Evolutionary conservation across 64 coral and sea anemone genomes (phyloP).

Genomic region (Cladopsammia gracilis): DNA sequence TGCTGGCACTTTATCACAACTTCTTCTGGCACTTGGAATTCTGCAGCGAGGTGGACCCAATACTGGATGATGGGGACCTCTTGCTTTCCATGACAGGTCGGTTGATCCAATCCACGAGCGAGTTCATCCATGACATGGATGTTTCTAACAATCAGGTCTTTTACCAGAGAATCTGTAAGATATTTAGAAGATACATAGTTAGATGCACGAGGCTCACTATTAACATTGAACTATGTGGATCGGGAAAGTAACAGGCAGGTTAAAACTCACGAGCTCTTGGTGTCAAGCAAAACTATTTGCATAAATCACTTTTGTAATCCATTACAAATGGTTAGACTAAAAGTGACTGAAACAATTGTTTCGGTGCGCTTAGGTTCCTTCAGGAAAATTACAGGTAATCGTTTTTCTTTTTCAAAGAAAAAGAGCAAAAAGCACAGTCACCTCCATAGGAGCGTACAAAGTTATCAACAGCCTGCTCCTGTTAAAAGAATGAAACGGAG

Average conservation of each 20-base stretch:
- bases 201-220: background rate
- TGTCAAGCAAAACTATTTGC: too few species aligned
- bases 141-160: background rate
- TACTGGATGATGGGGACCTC: background rate
- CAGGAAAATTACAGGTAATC: too few species aligned
- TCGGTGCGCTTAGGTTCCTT: too few species aligned
- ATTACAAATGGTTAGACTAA: too few species aligned
- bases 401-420: too few species aligned
- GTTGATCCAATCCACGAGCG: conserved; percentile 32
- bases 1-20: background rate
- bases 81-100: background rate
- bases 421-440: too few species aligned
- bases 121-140: conserved; percentile 25
- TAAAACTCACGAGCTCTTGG: too few species aligned
- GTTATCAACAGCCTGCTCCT: too few species aligned
- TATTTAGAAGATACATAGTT: background rate
- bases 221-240: background rate
- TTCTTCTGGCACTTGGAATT: conserved; percentile 26
- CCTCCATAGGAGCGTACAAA: too few species aligned
- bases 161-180: conserved; percentile 15
- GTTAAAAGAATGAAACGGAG: too few species aligned
- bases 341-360: too few species aligned
- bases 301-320: too few species aligned
- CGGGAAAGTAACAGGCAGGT: background rate
- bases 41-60: conserved; percentile 50